Evolutionary conservation across 2,888 invertebrate genomes (phyloP).

Genomic region (Rhamphomyia laevipes): DNA sequence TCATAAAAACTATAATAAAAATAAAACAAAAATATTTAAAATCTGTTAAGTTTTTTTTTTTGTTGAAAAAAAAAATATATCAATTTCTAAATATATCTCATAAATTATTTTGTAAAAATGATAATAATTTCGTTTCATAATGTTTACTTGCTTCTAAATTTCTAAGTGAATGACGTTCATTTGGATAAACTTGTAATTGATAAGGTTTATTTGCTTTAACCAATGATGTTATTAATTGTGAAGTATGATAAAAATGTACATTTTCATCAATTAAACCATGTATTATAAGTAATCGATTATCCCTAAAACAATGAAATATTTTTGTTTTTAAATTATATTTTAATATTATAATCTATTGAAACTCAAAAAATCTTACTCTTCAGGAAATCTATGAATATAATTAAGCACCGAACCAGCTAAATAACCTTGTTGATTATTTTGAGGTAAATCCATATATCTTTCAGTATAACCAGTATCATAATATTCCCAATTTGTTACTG

Average conservation of each 20-base stretch:
- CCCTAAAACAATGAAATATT: constrained; percentile 47
- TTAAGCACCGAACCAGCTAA: constrained; percentile 72
- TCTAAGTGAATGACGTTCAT: constrained; percentile 90
- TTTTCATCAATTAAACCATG: constrained; percentile 98
- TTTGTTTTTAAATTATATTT: not conserved
- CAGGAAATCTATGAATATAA: constrained; percentile 78
- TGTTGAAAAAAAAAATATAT: not conserved
- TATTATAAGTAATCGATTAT: constrained; percentile 82
- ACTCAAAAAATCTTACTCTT: constrained; percentile 57
- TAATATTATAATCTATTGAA: too few relatives aligned
- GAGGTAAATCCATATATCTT: constrained; percentile 86
- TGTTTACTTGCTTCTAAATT: constrained; percentile 91
- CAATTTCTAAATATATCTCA: constrained; percentile 36
- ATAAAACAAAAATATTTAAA: too few relatives aligned
- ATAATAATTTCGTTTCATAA: constrained; percentile 87
- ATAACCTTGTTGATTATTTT: constrained; percentile 67
- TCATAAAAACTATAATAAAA: too few relatives aligned
- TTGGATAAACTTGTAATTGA: constrained; percentile 88
- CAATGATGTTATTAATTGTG: constrained; percentile 77
- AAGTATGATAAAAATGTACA: constrained; percentile 96
- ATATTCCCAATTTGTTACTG: constrained; percentile 92
- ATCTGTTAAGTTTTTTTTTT: too few relatives aligned
- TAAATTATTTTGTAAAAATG: constrained; percentile 76
- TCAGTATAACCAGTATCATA: constrained; percentile 99
- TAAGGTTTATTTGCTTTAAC: constrained; percentile 95